Evolutionary conservation across 2,113 vertebrate species (phyloP).

Genomic region (Phoenicopterus ruber): DNA sequence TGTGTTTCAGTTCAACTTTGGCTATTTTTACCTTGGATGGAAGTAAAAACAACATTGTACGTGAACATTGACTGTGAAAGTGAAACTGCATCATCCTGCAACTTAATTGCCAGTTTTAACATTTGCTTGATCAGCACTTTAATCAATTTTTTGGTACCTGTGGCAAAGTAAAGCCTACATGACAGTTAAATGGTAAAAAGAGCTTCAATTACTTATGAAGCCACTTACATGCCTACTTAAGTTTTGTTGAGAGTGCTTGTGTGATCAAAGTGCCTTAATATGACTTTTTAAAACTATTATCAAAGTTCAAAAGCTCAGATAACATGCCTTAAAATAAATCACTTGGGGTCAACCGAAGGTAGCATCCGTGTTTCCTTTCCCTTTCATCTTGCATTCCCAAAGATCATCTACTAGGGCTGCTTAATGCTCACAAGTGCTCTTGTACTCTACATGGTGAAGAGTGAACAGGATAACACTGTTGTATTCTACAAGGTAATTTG

Average conservation of each 20-base stretch:
- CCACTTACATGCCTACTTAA: background rate
- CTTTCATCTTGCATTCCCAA: background rate
- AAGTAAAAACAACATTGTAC: background rate
- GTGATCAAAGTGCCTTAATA: background rate
- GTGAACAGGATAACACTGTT: rapidly evolving
- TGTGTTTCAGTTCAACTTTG: background rate
- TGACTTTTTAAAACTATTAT: background rate
- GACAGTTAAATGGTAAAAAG: background rate
- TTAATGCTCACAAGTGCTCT: background rate
- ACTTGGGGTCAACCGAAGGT: background rate
- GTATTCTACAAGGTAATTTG: background rate
- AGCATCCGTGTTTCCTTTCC: background rate
- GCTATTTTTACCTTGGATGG: background rate
- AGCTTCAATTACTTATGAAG: background rate
- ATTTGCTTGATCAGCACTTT: background rate
- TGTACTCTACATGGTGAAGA: rapidly evolving
- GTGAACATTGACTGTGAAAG: background rate
- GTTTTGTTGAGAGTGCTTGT: background rate
- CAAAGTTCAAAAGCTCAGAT: background rate
- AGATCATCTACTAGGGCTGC: rapidly evolving
- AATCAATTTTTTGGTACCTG: background rate
- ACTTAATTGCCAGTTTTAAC: background rate
- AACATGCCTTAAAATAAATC: background rate
- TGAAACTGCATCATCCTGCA: background rate
- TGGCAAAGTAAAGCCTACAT: background rate